Conservation (phyloP, 2,797 vertebrate genomes). For the Agapornis canus region DNA sequence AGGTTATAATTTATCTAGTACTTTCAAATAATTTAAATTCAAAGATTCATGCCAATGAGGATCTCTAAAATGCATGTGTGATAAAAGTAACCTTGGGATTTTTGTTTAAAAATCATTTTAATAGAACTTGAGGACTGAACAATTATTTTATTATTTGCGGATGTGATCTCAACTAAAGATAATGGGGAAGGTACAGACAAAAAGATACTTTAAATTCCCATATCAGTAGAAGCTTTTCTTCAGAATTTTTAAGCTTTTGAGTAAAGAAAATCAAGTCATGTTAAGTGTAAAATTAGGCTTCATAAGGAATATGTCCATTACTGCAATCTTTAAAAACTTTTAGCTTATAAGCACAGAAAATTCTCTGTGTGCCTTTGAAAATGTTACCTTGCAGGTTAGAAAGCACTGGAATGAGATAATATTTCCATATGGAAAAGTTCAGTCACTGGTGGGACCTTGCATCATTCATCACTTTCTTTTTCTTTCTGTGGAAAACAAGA, state of each 20-base stretch:
- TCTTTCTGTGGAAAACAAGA: neutral
- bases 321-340: neutral
- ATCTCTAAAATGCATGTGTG: neutral
- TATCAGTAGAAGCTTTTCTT: neutral
- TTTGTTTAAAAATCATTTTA: neutral
- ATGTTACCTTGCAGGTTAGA: neutral
- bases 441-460: neutral
- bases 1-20: neutral
- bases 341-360: neutral
- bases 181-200: neutral
- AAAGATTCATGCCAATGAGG: neutral
- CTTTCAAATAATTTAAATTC: neutral
- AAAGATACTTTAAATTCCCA: neutral
- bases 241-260: neutral
- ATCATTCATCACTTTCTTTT: neutral
- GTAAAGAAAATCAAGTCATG: neutral
- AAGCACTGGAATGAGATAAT: neutral
- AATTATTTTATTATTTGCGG: neutral
- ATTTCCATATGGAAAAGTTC: neutral
- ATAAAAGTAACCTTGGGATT: neutral
- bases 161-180: neutral
- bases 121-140: neutral
- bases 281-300: neutral
- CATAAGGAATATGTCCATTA: neutral
- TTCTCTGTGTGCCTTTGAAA: neutral